phyloP scores from a whole-genome alignment of 2,797 vertebrate species.

The Fundulus diaphanus region DNA sequence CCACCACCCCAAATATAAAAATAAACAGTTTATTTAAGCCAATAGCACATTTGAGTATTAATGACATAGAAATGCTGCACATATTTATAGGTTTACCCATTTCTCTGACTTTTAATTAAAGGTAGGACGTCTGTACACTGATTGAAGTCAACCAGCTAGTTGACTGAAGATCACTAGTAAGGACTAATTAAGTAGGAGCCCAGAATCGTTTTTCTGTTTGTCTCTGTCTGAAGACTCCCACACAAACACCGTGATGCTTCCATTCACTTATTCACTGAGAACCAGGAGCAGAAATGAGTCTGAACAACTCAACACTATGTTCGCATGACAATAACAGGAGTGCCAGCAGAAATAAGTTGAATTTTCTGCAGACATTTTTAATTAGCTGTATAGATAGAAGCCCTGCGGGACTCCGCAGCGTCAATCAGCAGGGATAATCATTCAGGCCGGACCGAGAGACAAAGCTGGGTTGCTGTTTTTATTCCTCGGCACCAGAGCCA shows the following conservation, averaged over 20 bases:
- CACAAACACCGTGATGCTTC: slow-evolving; percentile 11
- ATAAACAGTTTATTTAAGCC: not conserved
- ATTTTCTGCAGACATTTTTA: slow-evolving; percentile 53
- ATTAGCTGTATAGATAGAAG: slow-evolving; percentile 15
- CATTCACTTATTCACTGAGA: slow-evolving; percentile 10
- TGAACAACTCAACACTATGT: slow-evolving; percentile 22
- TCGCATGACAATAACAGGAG: slow-evolving; percentile 44
- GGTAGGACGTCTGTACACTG: slow-evolving; percentile 1
- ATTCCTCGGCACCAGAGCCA: slow-evolving; percentile 43
- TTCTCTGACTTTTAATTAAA: slow-evolving; percentile 2
- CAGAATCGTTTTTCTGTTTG: slow-evolving; percentile 34
- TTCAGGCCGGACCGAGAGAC: slow-evolving; percentile 49
- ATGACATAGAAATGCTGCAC: not conserved
- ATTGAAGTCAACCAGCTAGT: slow-evolving; percentile 14
- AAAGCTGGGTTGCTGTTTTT: slow-evolving; percentile 29
- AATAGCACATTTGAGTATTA: not conserved
- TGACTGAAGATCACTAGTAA: slow-evolving; percentile 17
- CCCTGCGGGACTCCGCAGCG: slow-evolving; percentile 55
- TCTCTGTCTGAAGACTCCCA: slow-evolving; percentile 14
- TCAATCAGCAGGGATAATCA: slow-evolving; percentile 59
- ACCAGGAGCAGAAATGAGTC: slow-evolving; percentile 45
- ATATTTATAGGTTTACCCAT: not conserved
- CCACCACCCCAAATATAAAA: not conserved
- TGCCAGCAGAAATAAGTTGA: slow-evolving; percentile 27
- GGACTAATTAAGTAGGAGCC: slow-evolving; percentile 32